phyloP scores from a whole-genome alignment of 2,113 vertebrate genomes.

The Leptosomus discolor region DNA sequence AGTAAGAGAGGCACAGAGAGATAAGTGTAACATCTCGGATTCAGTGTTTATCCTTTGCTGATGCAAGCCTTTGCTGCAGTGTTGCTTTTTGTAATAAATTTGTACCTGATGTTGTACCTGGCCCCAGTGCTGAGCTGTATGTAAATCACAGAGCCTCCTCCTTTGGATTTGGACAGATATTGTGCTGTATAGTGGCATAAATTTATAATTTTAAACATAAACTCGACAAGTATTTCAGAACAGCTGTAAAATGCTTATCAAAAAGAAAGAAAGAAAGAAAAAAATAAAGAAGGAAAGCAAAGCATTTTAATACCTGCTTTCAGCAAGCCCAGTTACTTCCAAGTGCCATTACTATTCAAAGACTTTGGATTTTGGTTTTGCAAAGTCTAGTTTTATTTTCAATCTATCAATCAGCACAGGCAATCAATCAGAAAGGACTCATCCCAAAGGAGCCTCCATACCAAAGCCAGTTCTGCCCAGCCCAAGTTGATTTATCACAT shows the following conservation, averaged over 20 bases:
- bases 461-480: not conserved
- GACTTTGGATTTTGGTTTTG: not conserved
- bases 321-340: not conserved
- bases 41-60: not conserved
- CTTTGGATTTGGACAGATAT: not conserved
- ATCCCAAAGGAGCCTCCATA: not conserved
- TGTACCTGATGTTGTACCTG: not conserved
- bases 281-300: not conserved
- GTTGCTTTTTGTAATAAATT: not conserved
- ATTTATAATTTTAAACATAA: not conserved
- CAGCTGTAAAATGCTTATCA: not conserved
- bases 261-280: not conserved
- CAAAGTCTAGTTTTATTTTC: not conserved
- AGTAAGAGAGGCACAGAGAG: not conserved
- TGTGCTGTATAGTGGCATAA: not conserved
- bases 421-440: not conserved
- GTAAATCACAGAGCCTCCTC: not conserved
- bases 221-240: not conserved
- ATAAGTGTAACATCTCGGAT: no score
- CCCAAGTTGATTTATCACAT: not conserved
- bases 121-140: not conserved
- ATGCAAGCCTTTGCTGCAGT: not conserved
- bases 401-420: not conserved
- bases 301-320: not conserved
- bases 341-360: not conserved